Conservation (phyloP, 2,113 vertebrate species). For the Zapornia atra region DNA sequence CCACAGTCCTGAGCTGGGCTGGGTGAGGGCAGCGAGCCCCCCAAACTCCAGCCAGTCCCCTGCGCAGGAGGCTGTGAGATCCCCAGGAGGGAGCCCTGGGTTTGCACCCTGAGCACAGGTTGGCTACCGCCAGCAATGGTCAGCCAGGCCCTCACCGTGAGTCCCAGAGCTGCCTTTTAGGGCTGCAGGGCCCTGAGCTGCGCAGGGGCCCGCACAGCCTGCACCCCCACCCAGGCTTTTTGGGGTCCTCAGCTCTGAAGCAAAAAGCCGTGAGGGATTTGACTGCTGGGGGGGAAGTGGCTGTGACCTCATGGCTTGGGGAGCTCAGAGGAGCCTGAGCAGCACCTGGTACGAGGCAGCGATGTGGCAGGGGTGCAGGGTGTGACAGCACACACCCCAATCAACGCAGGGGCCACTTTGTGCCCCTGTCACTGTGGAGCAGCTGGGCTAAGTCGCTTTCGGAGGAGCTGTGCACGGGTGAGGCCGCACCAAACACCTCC, state of each 20-base stretch:
- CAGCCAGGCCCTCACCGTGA: background rate
- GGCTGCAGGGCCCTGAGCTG: background rate
- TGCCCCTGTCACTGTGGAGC: rapidly evolving
- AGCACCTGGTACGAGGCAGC: background rate
- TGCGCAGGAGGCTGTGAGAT: background rate
- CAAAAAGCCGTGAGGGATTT: background rate
- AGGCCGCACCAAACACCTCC: background rate
- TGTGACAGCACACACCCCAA: background rate
- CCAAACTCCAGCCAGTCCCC: background rate
- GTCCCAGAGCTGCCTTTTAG: background rate
- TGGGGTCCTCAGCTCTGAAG: background rate
- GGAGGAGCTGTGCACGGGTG: background rate
- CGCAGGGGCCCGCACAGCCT: background rate
- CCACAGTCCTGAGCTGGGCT: background rate
- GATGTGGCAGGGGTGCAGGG: background rate
- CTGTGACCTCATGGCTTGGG: background rate
- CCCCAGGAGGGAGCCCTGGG: rapidly evolving
- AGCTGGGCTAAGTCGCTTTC: rapidly evolving
- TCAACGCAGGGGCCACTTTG: background rate
- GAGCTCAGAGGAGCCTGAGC: background rate
- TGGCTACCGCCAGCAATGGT: background rate
- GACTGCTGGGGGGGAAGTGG: background rate
- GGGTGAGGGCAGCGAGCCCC: background rate
- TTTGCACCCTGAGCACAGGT: rapidly evolving
- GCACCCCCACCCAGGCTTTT: background rate